Percentiles rank a stretch among this genome's conserved stretches.
Conservation (phyloP, 1,140 invertebrate genomes). For the Aphelenchoides besseyi region DNA sequence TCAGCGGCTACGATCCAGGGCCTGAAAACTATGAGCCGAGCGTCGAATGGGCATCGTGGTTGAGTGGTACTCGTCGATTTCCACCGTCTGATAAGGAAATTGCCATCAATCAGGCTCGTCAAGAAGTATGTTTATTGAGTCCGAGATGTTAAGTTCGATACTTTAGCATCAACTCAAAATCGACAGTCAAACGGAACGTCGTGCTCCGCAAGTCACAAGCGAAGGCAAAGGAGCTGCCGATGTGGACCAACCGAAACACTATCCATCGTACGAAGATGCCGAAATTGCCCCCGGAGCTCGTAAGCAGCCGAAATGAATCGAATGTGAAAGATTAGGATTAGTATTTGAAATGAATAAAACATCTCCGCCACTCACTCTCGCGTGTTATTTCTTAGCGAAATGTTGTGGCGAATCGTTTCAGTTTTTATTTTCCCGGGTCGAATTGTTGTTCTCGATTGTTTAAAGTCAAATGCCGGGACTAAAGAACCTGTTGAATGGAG, state of each 20-base stretch:
- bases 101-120: slow-evolving; percentile 36
- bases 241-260: slow-evolving; percentile 38
- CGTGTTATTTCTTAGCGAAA: too few relatives aligned
- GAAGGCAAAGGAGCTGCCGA: slow-evolving; percentile 43
- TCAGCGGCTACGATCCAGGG: slow-evolving; percentile 51
- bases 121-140: slow-evolving; percentile 41
- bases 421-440: background rate
- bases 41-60: slow-evolving; percentile 52
- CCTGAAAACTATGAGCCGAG: slow-evolving; percentile 24
- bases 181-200: slow-evolving; percentile 42
- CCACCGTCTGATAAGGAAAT: slow-evolving; percentile 51
- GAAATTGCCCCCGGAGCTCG: slow-evolving; percentile 44
- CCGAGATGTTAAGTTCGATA: slow-evolving; percentile 2
- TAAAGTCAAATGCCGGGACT: slow-evolving; percentile 44
- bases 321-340: background rate
- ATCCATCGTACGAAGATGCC: slow-evolving; percentile 43
- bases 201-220: slow-evolving; percentile 40
- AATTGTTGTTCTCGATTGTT: background rate
- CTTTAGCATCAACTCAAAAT: slow-evolving; percentile 43
- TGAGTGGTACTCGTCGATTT: slow-evolving; percentile 48
- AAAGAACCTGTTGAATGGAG: slow-evolving; percentile 53
- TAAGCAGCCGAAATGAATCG: slow-evolving; percentile 20
- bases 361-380: too few relatives aligned
- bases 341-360: too few relatives aligned
- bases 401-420: background rate